Evolutionary conservation across 2,113 vertebrate genomes (phyloP).

Genomic region (Sceloporus tristichus): DNA sequence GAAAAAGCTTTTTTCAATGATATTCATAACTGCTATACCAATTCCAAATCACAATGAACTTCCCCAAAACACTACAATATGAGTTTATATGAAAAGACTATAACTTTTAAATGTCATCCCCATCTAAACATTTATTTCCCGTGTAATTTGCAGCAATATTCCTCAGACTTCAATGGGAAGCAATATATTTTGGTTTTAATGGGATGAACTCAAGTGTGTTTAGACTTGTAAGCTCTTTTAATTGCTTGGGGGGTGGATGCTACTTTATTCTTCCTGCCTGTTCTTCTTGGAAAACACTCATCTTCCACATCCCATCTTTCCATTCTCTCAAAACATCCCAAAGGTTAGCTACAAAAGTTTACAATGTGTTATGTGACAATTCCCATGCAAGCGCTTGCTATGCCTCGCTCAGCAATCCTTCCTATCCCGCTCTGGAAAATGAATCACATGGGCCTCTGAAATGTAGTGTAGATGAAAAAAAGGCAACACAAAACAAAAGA

Average conservation of each 20-base stretch:
- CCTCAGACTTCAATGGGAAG: neutral
- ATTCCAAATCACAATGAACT: neutral
- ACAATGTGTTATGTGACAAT: slow-evolving; percentile 72
- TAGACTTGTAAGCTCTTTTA: neutral
- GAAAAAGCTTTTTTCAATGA: neutral
- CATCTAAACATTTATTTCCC: slow-evolving; percentile 23
- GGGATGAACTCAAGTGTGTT: slow-evolving; percentile 1
- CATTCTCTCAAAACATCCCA: slow-evolving; percentile 61
- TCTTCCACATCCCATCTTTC: slow-evolving; percentile 48
- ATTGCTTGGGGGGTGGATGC: neutral
- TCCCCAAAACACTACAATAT: neutral
- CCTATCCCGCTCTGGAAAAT: slow-evolving; percentile 59
- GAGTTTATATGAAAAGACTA: neutral
- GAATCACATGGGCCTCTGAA: slow-evolving; percentile 46
- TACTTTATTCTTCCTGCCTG: slow-evolving; percentile 4
- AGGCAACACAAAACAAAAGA: slow-evolving; percentile 21
- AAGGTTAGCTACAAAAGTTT: slow-evolving; percentile 62
- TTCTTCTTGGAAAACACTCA: slow-evolving; percentile 60
- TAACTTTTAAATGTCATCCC: neutral
- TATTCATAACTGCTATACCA: too few species aligned
- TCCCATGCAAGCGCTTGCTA: slow-evolving; percentile 51
- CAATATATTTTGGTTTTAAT: neutral
- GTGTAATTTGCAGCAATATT: slow-evolving; percentile 16
- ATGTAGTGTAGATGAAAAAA: slow-evolving; percentile 20
- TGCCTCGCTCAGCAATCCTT: slow-evolving; percentile 26